Base-by-base conservation (phyloP, 2,888 invertebrate genomes). In the Iselma pallidipennis region DNA sequence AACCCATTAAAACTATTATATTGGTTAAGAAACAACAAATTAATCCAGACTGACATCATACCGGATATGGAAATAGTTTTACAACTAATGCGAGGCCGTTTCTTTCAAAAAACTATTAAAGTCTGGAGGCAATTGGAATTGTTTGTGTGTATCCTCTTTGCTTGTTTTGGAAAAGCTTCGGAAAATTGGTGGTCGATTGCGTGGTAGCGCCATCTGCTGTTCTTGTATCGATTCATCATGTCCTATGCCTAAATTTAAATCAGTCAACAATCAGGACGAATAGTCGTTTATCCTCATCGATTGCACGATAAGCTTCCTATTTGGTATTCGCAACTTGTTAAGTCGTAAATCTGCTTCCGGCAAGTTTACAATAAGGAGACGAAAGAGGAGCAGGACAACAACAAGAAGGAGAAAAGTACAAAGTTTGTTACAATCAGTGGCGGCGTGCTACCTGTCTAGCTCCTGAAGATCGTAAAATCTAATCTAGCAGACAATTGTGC, bases 371-470 rank as follows among this genome's bases (percentile, higher is more conserved):
- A 57, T n/a, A n/a, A n/a, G n/a, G 14, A 33, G 19, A 29, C 25
- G 28, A 26, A 52, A 25, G n/a, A n/a, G 12, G 16, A 19, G 21
- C 4, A 45, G 45, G 45, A 45, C 45, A 45, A 45, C 45, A 23
- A 45, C 45, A n/a, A n/a, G n/a, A n/a, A n/a, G n/a, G n/a, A n/a
- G n/a, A n/a, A n/a, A n/a, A n/a, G n/a, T n/a, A n/a, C n/a, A n/a
- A n/a, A n/a, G n/a, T n/a, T n/a, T n/a, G n/a, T n/a, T n/a, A n/a
- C n/a, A n/a, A n/a, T 58, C 53, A 23, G 57, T 57, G 49, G 6
- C 21, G 12, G 56, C 56, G 53, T 61, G 61, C 61, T 57, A 61
- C 61, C 61, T 61, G 61, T 61, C 57, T 60, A 21, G 12, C 57
- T 53, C 49, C 48, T 53, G 16, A 53, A 53, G 54, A 54, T 61